phyloP scores from a whole-genome alignment of 2,113 vertebrate genomes.

The Nesospiza acunhae region DNA sequence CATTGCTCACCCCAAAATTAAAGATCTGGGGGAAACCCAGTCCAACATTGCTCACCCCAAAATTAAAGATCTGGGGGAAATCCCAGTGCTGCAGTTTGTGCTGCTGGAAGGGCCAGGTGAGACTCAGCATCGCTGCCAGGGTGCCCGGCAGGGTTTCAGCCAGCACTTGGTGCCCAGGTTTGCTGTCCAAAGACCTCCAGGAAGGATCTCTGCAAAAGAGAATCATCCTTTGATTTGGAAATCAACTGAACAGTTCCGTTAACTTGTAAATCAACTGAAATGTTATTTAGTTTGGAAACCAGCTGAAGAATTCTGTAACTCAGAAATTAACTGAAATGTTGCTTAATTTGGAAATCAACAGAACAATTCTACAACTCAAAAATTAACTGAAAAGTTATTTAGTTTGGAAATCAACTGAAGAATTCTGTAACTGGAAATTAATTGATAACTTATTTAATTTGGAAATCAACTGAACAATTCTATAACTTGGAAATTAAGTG shows the following conservation, averaged over 20 bases:
- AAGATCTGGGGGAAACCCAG: no score
- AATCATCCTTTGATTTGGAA: background rate
- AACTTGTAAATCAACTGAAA: background rate
- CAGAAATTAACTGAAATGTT: background rate
- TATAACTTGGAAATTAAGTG: background rate
- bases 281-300: background rate
- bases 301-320: background rate
- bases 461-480: background rate
- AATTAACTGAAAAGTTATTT: background rate
- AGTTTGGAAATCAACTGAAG: background rate
- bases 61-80: no score
- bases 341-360: background rate
- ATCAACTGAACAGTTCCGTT: background rate
- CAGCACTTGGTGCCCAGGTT: no score
- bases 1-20: no score
- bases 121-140: background rate
- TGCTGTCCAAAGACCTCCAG: background rate
- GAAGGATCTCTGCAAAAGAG: background rate
- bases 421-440: no score
- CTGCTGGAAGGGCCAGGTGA: background rate
- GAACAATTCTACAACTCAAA: background rate
- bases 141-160: background rate
- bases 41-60: no score
- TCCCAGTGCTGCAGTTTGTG: fast-evolving
- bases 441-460: no score